A percentile compares a stretch with the other conserved stretches of the same genome.
These are phyloP conservation scores for Latheticus oryzae DNA, from an alignment of 2,888 invertebrate species.

Conservation along the genomic window DNA sequence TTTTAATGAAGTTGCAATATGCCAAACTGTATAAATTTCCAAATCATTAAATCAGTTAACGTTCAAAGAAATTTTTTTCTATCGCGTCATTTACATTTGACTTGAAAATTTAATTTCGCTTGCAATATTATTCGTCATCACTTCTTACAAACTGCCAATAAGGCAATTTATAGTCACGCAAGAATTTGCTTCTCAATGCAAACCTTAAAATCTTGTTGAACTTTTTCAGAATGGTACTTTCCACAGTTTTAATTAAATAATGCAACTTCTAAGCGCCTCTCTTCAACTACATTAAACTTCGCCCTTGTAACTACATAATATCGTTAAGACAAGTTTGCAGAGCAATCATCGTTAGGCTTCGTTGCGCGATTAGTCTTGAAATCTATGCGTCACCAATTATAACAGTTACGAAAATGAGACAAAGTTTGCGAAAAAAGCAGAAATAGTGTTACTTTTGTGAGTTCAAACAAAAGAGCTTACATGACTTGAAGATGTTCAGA, in stretches of 20 bases:
- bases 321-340: conserved; percentile 15
- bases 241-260: conserved; percentile 3
- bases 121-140: no score
- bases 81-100: no score
- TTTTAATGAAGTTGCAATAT: no score
- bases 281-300: conserved; percentile 2
- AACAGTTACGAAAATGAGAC: conserved; percentile 2
- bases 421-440: neutral
- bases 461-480: conserved; percentile 4
- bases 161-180: conserved; percentile 6
- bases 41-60: no score
- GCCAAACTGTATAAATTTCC: no score
- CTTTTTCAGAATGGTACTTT: neutral
- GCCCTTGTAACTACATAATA: conserved; percentile 18
- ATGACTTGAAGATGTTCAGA: conserved; percentile 3
- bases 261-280: neutral
- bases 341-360: conserved; percentile 18
- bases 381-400: conserved; percentile 8
- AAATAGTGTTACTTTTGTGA: conserved; percentile 8
- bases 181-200: neutral
- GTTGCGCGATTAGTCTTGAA: conserved; percentile 25
- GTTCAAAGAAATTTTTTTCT: no score
- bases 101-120: no score
- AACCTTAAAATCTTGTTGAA: neutral
- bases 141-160: no score